Evolutionary conservation across 1,140 invertebrate species (phyloP), one percentile per base, ranked within the genome.

Genomic region (Papilio machaon): DNA sequence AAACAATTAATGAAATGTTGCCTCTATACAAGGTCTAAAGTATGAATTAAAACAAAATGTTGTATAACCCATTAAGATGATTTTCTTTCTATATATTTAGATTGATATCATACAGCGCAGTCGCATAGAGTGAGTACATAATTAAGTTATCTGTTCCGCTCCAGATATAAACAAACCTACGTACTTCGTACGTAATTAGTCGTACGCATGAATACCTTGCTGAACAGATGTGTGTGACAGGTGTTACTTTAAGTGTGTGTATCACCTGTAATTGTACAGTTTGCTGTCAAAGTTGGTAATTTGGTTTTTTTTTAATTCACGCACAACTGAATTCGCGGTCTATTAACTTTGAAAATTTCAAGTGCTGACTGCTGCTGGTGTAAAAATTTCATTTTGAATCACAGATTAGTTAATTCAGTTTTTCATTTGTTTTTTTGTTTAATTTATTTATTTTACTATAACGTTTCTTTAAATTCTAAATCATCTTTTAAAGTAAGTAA

Each of bases 91-190:
- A 11, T 60, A 11, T 60, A 60, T 3, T 46, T 19, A 73, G 8
- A 35, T 43, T 73, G 46, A 19, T 38, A 38, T 73, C 43, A 38
- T 7, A 46, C 7, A 49, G 43, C 73, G 73, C 38, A 46, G 73
- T 75, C 73, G 73, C 73, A n/a, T 47, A 46, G 7, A 23, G 67
- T 43, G n/a, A 23, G n/a, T 75, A n/a, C 73, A 49, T 75, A 75
- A 75, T 75, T 49, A 46, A 75, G 73, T 75, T 75, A 75, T 75
- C n/a, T 43, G 9, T 7, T 10, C 19, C 73, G 9, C 73, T 30
- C 13, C 46, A 49, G 15, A 30, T 75, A 75, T 46, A 75, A 75
- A 75, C 43, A 47, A 47, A 19, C n/a, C 19, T 23, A 9, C n/a
- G 73, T 75, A 30, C n/a, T 17, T 19, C n/a, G 73, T 19, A 52